Evolutionary conservation across 2,113 vertebrate species (phyloP).

Genomic region (Apeltes quadracus): DNA sequence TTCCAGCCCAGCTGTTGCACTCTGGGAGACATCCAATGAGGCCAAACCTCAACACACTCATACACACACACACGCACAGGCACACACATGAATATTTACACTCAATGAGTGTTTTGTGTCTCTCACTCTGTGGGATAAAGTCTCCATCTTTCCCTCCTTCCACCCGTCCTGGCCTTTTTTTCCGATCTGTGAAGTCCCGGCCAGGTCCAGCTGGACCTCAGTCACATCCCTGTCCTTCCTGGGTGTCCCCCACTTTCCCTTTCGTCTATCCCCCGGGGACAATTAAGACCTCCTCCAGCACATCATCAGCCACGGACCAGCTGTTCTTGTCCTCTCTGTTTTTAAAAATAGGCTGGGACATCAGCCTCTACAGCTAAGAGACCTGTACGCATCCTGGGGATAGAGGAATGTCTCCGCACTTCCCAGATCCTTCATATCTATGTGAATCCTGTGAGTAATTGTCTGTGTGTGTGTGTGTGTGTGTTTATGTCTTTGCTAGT

Average conservation of each 20-base stretch:
- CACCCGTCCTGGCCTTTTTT: slow-evolving; percentile 1
- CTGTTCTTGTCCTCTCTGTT: slow-evolving; percentile 59
- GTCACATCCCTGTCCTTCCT: slow-evolving; percentile 58
- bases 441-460: slow-evolving; percentile 50
- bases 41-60: slow-evolving; percentile 20
- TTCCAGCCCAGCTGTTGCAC: slow-evolving; percentile 24
- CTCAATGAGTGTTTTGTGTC: neutral
- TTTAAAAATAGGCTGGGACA: slow-evolving; percentile 63
- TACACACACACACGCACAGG: slow-evolving; percentile 10
- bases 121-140: slow-evolving; percentile 12
- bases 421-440: slow-evolving; percentile 61
- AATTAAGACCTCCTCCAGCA: slow-evolving; percentile 64
- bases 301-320: slow-evolving; percentile 56
- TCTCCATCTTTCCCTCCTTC: slow-evolving; percentile 25
- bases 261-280: slow-evolving; percentile 39
- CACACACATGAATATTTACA: neutral
- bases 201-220: slow-evolving; percentile 74
- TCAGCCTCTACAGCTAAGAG: slow-evolving; percentile 59
- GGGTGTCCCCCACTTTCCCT: slow-evolving; percentile 66
- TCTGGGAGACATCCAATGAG: slow-evolving; percentile 19
- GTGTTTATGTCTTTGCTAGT: slow-evolving; percentile 36
- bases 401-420: slow-evolving; percentile 62
- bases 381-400: slow-evolving; percentile 61
- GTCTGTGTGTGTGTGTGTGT: slow-evolving; percentile 35
- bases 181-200: slow-evolving; percentile 56